A percentile compares a stretch with the other conserved stretches of the same genome.
These are phyloP conservation scores for Myrmophylax atrothorax DNA, from an alignment of 2,113 vertebrate genomes.

Conservation along the genomic window DNA sequence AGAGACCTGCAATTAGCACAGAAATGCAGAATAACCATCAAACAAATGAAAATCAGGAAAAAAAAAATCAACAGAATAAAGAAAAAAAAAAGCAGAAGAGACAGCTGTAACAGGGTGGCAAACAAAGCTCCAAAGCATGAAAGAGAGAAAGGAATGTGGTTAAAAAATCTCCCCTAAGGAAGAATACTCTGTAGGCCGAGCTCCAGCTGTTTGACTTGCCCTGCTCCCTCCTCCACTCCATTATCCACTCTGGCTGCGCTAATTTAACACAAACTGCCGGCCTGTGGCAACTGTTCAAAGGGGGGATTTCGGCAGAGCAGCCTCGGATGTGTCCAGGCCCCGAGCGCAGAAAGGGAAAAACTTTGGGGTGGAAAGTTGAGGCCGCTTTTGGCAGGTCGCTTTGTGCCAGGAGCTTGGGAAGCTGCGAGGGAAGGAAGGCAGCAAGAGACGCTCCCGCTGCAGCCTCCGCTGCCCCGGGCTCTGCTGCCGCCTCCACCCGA, in stretches of 20 bases:
- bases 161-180: conserved; percentile 71
- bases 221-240: conserved; percentile 58
- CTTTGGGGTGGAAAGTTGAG: conserved; percentile 53
- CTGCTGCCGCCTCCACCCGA: neutral
- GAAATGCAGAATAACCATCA: conserved; percentile 23
- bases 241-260: conserved; percentile 45
- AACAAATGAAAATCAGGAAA: neutral
- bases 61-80: neutral
- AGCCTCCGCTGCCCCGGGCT: neutral
- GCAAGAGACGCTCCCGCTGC: neutral
- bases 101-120: conserved; percentile 49
- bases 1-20: conserved; percentile 63
- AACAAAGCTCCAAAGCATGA: conserved; percentile 66
- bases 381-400: neutral
- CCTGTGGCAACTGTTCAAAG: conserved; percentile 58
- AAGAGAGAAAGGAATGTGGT: conserved; percentile 68
- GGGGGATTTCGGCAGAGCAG: neutral
- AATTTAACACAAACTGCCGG: conserved; percentile 51
- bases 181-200: conserved; percentile 29
- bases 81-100: neutral
- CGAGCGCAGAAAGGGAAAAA: neutral
- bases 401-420: conserved; percentile 20
- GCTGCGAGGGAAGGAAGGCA: neutral
- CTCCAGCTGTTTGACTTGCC: conserved; percentile 60
- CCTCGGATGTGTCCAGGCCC: neutral